Conservation (phyloP, 2,888 invertebrate species). For the Caenorhabditis uteleia region DNA sequence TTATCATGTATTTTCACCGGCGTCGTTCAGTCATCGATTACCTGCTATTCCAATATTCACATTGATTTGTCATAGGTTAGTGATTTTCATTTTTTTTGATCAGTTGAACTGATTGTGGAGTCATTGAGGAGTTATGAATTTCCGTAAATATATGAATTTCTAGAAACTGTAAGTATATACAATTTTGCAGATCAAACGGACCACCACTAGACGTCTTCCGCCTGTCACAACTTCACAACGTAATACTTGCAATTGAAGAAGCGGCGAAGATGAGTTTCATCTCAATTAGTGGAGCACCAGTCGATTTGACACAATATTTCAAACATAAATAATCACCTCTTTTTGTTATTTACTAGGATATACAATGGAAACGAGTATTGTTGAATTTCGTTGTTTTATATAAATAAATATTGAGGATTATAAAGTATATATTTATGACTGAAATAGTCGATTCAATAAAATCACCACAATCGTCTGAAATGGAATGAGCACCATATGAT, state of each 20-base stretch:
- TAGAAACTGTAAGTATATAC: neutral
- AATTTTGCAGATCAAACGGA: conserved; percentile 7
- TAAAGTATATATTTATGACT: neutral
- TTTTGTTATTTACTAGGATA: no score
- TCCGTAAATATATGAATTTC: neutral
- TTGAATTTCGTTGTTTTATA: no score
- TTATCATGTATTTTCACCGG: conserved; percentile 34
- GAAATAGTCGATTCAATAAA: no score
- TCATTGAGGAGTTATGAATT: neutral
- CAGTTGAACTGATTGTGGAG: no score
- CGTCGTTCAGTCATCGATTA: conserved; percentile 22
- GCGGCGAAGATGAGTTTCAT: conserved; percentile 23
- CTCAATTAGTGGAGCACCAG: conserved; percentile 18
- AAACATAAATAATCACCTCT: neutral
- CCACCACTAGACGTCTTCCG: conserved; percentile 3
- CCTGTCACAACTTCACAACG: conserved; percentile 18
- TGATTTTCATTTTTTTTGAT: neutral
- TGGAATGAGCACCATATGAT: no score
- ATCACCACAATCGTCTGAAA: no score
- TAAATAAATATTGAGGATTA: no score
- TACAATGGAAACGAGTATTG: no score
- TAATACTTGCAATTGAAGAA: conserved; percentile 24
- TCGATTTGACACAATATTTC: conserved; percentile 9
- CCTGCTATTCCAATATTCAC: conserved; percentile 30
- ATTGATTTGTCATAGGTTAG: conserved; percentile 21